A percentile compares a stretch with the other conserved stretches of the same genome.
Evolutionary conservation across 30 jellyfish, hydroid and myxozoan genomes (phyloP).

Genomic region (Turritopsis rubra): DNA sequence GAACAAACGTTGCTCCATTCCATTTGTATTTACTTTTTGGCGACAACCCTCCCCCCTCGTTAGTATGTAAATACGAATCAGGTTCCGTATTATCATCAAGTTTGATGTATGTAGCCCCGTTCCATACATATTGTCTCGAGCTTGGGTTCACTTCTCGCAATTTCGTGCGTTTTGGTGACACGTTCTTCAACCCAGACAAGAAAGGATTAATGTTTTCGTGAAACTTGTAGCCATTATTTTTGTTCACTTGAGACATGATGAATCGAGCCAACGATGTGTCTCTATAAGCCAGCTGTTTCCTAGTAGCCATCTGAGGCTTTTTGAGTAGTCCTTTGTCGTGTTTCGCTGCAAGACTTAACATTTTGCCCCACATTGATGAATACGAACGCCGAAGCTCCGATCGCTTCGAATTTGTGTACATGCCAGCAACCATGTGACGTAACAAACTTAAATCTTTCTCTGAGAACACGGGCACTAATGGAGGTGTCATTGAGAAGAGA

Average conservation of each 20-base stretch:
- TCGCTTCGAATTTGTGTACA: conserved; percentile 14
- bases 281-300: conserved; percentile 21
- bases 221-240: conserved; percentile 1
- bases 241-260: conserved; percentile 20
- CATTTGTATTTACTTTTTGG: conserved; percentile 6
- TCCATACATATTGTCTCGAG: conserved; percentile 35
- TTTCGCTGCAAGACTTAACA: conserved; percentile 70
- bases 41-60: conserved; percentile 22
- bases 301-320: conserved; percentile 9
- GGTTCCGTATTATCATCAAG: not conserved
- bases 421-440: conserved; percentile 30
- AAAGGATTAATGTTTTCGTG: conserved; percentile 19
- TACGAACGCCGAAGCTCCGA: conserved; percentile 11
- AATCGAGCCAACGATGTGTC: conserved; percentile 17
- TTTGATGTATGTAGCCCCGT: conserved; percentile 28
- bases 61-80: conserved; percentile 3
- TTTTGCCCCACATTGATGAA: conserved; percentile 67
- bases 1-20: conserved; percentile 32
- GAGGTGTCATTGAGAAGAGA: not conserved
- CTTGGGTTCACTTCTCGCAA: not conserved
- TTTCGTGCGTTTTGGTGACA: not conserved
- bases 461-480: conserved; percentile 22
- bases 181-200: conserved; percentile 8
- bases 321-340: not conserved
- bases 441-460: conserved; percentile 15